Base-by-base conservation (phyloP, 2,888 invertebrate species). In the Drosophila silvestris region DNA sequence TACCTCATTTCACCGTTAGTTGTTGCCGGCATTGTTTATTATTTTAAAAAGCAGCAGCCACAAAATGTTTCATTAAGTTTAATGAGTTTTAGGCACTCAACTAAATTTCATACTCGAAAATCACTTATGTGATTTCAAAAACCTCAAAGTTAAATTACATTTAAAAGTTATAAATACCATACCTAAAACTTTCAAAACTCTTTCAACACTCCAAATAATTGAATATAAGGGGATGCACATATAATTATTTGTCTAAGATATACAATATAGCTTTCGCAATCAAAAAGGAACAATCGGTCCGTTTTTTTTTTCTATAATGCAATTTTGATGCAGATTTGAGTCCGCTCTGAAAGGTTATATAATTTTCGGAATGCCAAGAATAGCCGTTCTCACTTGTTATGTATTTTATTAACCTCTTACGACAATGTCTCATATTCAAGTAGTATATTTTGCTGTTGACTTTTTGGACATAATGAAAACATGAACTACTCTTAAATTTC, bases 1-100 rank as follows among this genome's bases (percentile, higher is more conserved):
- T 68, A 32, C 19, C 65, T 52, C 5, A 19, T 28, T 50, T 33
- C 14, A 16, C 12, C 19, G 9, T 16, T 22, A 12, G 61, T 16
- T 33, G 26, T 35, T n/a, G 32, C 6, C 14, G 28, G n/a, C 26
- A 5, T 16, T 14, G 9, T 32, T 41, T 62, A 22, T 32, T 26
- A 19, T 32, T 32, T 32, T n/a, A 22, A 3, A 28, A 30, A 26
- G n/a, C 6, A 26, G 28, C 19, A 22, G 28, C 35, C 54, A 37
- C 28, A 61, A 58, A 26, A 26, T 62, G 19, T 9, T 1, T 9
- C 12, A 9, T 19, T 9, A 5, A 32, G 14, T 39, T 26, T 30
- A 62, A 26, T 57, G 32, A 62, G 37, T 32, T 58, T 22, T 35
- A 12, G 10, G 44, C 19, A 44, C 44, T 58, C 41, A 41, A 56